phyloP scores from a whole-genome alignment of 1,140 invertebrate species.

The Argopecten irradians region DNA sequence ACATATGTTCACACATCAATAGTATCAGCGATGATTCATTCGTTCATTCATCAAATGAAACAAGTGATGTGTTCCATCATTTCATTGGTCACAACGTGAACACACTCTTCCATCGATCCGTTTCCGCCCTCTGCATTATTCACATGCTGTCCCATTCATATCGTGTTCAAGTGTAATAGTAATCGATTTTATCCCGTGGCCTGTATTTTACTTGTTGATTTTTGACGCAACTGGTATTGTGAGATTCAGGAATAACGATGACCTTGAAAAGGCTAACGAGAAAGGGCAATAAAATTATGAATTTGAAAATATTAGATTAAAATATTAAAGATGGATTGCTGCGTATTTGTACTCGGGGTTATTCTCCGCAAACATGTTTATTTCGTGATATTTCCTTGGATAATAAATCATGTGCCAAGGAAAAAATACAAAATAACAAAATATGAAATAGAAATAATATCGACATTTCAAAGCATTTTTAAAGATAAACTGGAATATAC shows the following conservation, averaged over 20 bases:
- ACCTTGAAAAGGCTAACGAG: no score
- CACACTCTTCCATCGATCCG: neutral
- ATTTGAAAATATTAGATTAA: no score
- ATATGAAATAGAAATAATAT: no score
- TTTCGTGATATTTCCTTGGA: no score
- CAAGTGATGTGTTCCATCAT: neutral
- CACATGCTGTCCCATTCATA: neutral
- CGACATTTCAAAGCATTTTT: no score
- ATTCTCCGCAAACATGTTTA: no score
- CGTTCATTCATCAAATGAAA: conserved; percentile 14
- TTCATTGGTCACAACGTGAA: neutral
- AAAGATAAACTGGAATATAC: no score
- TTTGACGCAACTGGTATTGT: neutral
- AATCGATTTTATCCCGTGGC: neutral
- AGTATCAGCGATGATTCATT: neutral
- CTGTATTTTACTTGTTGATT: neutral
- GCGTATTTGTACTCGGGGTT: no score
- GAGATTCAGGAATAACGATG: neutral
- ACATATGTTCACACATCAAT: neutral
- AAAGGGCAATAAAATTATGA: no score
- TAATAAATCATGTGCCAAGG: no score
- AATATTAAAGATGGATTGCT: no score
- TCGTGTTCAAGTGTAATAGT: neutral
- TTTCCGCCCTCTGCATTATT: conserved; percentile 3
- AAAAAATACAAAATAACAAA: no score